Base-by-base conservation (phyloP, 2,797 vertebrate species). In the Channa striata region DNA sequence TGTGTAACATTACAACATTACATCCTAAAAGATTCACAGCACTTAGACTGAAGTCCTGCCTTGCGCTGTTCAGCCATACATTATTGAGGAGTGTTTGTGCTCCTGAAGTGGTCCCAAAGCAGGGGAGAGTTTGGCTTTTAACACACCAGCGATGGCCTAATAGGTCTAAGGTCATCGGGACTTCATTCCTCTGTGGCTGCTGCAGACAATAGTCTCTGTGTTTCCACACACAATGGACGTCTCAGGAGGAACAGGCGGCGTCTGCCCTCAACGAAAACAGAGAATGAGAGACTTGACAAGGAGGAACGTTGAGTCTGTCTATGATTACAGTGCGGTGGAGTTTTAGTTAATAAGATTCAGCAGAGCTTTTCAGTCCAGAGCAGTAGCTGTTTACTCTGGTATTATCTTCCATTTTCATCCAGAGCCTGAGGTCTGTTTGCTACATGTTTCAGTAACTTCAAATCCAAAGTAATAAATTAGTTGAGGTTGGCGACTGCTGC, bases 91-190 rank as follows among this genome's bases (percentile, higher is more conserved):
- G 34, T 59, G 65, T 80, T 83, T 84, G 65, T 81, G 62, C 57
- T 48, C 33, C 61, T 40, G 33, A 74, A 78, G 75, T 72, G 63
- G 72, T 74, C 72, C 67, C 74, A 75, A 52, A 68, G 74, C 30
- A 42, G 50, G 17, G 16, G 47, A 65, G 44, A 75, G 56, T 76
- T 81, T 60, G 72, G 84, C 86, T 91, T 91, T 92, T 83, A 92
- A 86, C 68, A 47, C 47, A 34, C 52, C 62, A 53, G 17, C 17
- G 11, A 79, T 76, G 83, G 79, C 54, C 68, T 73, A 20, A 63
- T 60, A 63, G 64, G 79, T 81, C 44, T 78, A 61, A 78, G 74
- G 81, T 81, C 80, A 72, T 10, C 14, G 0, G 56, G 66, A 42
- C 58, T 57, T 75, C 53, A 68, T 72, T 63, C 66, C 75, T 72